A percentile compares a stretch with the other conserved stretches of the same genome.
phyloP scores from a whole-genome alignment of 2,113 vertebrate species.

The Forbesichthys agassizii region DNA sequence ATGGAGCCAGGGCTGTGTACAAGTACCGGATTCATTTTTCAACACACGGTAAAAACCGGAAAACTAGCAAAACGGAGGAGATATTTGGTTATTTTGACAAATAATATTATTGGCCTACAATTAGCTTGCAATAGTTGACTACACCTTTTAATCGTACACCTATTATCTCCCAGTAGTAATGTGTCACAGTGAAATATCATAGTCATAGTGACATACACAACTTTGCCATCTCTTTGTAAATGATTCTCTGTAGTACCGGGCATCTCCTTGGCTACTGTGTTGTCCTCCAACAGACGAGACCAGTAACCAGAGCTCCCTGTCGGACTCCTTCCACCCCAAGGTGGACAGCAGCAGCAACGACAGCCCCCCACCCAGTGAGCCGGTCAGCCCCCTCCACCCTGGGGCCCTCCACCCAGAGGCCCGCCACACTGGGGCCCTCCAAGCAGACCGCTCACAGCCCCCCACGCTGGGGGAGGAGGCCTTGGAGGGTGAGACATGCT shows the following conservation, averaged over 20 bases:
- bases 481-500: conserved; percentile 77
- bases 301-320: conserved; percentile 90
- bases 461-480: conserved; percentile 86
- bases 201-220: no score
- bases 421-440: conserved; percentile 85
- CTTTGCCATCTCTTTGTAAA: no score
- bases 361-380: conserved; percentile 86
- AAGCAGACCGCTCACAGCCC: conserved; percentile 83
- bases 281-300: conserved; percentile 83
- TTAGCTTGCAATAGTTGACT: no score
- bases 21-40: no score
- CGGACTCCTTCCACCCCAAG: conserved; percentile 85
- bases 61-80: no score
- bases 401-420: conserved; percentile 83
- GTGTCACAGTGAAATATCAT: no score
- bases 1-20: no score
- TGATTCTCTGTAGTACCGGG: neutral
- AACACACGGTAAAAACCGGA: no score
- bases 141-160: no score
- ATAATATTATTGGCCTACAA: no score
- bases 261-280: neutral
- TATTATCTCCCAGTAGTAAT: no score
- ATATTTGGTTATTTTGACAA: no score
- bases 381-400: conserved; percentile 83
- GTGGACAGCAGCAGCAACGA: conserved; percentile 88